Evolutionary conservation across 2,113 vertebrate genomes (phyloP), one percentile per base, ranked within the genome.

Genomic region (Neofelis nebulosa): DNA sequence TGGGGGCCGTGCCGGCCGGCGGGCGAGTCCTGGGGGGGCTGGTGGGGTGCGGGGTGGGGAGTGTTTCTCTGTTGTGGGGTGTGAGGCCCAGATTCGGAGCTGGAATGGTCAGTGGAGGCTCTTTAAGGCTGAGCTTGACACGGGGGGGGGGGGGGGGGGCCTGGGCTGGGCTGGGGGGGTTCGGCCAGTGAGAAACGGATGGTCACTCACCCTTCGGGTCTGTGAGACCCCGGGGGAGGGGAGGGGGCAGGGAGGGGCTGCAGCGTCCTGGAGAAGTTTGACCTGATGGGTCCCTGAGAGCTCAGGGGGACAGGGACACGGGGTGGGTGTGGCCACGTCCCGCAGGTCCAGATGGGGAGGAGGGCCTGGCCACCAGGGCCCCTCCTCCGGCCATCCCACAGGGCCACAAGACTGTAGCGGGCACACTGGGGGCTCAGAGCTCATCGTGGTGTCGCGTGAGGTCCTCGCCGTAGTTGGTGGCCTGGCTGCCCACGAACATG

Each of bases 401-500:
- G 84, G 52, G 38, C 41, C 19, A 27, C 6, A 3, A n/a, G 80
- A 48, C 41, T 1, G 31, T 2, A 14, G 73, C 0, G 1, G 71
- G 21, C 5, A 0, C 15, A 0, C 7, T 0, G 91, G 82, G 82
- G 27, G 52, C 94, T 99, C 98, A 99, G 90, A 99, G 99, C 97
- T 99, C 99, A 0, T 99, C 99, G 0, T 99, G 99, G 89, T 98
- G 99, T 94, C 98, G 99, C 0, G 99, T 99, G 94, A 99, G 98
- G 97, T 99, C 99, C 96, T 99, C 99, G 1, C 99, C 99, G 0
- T 99, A 99, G 99, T 99, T 99, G 96, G 99, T 99, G 9, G 99
- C 99, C 96, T 99, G 99, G 98, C 99, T 99, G 66, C 99, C 99
- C 90, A 99, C 99, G 97, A 99, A 99, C 99, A 99, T 99, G 98